Evolutionary conservation across 2,888 invertebrate species (phyloP).

Genomic region (Barypeithes pellucidus): DNA sequence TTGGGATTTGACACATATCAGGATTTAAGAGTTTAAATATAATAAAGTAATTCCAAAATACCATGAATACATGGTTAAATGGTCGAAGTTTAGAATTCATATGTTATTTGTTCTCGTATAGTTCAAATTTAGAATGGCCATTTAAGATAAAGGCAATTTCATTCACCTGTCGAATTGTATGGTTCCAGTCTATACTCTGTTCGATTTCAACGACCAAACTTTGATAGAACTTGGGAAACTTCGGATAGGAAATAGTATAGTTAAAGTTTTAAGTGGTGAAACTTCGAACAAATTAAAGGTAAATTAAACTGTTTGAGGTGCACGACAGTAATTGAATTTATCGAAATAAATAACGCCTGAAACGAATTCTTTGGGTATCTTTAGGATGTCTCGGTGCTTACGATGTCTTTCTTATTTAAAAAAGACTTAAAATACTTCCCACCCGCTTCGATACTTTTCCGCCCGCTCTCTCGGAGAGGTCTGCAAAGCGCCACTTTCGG

Average conservation of each 20-base stretch:
- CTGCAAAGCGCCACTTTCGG: no score
- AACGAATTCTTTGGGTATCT: background rate
- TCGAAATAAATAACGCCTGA: background rate
- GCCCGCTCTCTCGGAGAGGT: no score
- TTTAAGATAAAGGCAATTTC: slow-evolving; percentile 38
- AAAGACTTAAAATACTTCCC: no score
- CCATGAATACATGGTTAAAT: no score
- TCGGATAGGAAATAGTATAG: slow-evolving; percentile 21
- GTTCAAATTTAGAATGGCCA: slow-evolving; percentile 18
- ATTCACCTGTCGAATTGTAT: slow-evolving; percentile 45
- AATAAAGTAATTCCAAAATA: no score
- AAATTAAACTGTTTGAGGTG: slow-evolving; percentile 21
- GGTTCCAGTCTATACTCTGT: slow-evolving; percentile 36
- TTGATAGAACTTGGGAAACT: slow-evolving; percentile 40
- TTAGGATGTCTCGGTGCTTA: background rate
- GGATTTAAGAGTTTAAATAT: no score
- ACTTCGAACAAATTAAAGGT: slow-evolving; percentile 22
- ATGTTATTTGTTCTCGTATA: slow-evolving; percentile 17
- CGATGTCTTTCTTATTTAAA: no score
- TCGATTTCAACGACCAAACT: slow-evolving; percentile 49
- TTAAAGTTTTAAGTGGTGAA: slow-evolving; percentile 18
- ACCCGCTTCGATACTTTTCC: no score
- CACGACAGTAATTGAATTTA: slow-evolving; percentile 11
- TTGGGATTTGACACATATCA: no score
- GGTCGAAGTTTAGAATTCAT: background rate